A percentile compares a stretch with the other conserved stretches of the same genome.
phyloP scores from a whole-genome alignment of 2,888 invertebrate species.

The Nysson spinosus region DNA sequence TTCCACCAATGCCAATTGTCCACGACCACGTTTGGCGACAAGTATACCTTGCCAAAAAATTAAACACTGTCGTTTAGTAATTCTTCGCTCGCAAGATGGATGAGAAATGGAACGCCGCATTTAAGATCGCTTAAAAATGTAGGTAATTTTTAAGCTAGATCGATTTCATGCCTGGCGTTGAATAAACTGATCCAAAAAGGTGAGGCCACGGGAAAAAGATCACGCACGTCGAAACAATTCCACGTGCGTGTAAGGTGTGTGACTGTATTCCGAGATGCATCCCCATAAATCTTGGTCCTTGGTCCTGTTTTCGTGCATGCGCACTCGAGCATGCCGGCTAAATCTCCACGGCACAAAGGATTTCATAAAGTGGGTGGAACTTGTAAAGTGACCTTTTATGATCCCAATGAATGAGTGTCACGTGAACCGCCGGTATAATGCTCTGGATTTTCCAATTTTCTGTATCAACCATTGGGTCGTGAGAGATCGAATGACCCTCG shows the following conservation, averaged over 20 bases:
- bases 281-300: conserved; percentile 62
- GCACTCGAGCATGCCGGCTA: conserved; percentile 69
- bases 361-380: conserved; percentile 68
- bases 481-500: conserved; percentile 40
- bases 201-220: not conserved
- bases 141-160: too few species aligned
- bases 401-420: conserved; percentile 60
- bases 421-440: conserved; percentile 53
- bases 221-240: conserved; percentile 20
- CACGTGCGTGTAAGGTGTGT: conserved; percentile 26
- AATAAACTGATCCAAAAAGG: not conserved
- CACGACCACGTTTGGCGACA: too few species aligned
- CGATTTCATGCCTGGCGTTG: too few species aligned
- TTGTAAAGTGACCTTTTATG: conserved; percentile 73
- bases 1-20: conserved; percentile 26
- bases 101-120: too few species aligned
- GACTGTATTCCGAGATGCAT: conserved; percentile 31
- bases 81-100: too few species aligned
- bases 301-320: conserved; percentile 68
- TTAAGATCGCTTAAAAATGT: too few species aligned
- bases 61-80: too few species aligned
- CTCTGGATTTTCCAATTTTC: conserved; percentile 54
- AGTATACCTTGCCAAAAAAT: too few species aligned
- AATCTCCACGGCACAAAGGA: conserved; percentile 65
- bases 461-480: conserved; percentile 31